Percentiles rank a stretch among this genome's conserved stretches.
Conservation (phyloP, 2,113 vertebrate genomes). For the Cranoglanis bouderius region DNA sequence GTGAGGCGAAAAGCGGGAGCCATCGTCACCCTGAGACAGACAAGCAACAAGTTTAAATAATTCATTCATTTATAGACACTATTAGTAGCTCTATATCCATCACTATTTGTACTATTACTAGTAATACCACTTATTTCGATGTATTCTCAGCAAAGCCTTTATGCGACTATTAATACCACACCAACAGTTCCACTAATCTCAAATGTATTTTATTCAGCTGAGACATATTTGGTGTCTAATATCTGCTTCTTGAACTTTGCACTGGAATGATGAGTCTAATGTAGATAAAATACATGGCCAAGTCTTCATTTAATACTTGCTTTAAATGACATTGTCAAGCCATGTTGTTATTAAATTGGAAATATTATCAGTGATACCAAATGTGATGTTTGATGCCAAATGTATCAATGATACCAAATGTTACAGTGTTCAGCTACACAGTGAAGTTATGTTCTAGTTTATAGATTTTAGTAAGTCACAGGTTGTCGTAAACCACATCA, state of each 20-base stretch:
- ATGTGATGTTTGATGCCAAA: not conserved
- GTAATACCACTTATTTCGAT: not conserved
- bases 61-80: not conserved
- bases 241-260: not conserved
- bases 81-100: not conserved
- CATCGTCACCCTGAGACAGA: slow-evolving; percentile 85
- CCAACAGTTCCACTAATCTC: not conserved
- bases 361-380: not conserved
- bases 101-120: not conserved
- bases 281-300: not conserved
- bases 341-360: not conserved
- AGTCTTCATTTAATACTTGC: not conserved
- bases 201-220: not conserved
- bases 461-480: not conserved
- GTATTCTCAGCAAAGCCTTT: not conserved
- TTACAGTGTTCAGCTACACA: not conserved
- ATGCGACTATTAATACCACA: not conserved
- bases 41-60: not conserved
- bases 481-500: not conserved
- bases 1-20: slow-evolving; percentile 88
- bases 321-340: not conserved
- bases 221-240: not conserved
- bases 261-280: not conserved
- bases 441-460: not conserved
- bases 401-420: not conserved